Conservation (phyloP, 2,113 vertebrate genomes). For the Sarotherodon lohbergeri region DNA sequence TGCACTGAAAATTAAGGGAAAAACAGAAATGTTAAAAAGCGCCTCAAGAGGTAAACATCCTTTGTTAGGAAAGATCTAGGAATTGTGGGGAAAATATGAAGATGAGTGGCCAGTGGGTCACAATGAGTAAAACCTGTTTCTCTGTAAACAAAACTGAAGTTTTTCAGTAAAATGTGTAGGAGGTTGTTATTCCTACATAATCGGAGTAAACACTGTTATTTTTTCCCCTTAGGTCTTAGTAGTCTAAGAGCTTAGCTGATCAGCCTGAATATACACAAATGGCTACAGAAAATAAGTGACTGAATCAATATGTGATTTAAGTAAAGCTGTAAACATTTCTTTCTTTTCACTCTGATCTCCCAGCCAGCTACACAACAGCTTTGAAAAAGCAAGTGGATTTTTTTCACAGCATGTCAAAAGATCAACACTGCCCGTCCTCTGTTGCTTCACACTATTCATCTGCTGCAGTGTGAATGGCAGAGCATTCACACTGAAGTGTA, state of each 20-base stretch:
- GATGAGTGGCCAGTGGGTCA: not conserved
- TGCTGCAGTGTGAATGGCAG: not conserved
- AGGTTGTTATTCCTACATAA: not conserved
- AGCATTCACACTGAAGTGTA: not conserved
- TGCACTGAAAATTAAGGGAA: not conserved
- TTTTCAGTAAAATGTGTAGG: not conserved
- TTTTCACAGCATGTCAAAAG: not conserved
- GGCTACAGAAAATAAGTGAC: not conserved
- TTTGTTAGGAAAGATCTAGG: not conserved
- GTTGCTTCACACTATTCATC: not conserved
- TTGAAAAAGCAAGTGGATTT: not conserved
- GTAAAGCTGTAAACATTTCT: not conserved
- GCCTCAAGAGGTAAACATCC: not conserved
- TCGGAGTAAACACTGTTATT: not conserved
- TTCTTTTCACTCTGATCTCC: not conserved
- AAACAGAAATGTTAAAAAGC: not conserved
- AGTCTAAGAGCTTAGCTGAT: not conserved
- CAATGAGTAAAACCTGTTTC: not conserved
- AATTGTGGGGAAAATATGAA: not conserved
- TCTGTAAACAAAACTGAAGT: not conserved
- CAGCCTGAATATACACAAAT: not conserved
- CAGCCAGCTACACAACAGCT: not conserved
- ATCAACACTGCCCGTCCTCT: not conserved
- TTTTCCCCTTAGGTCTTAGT: not conserved
- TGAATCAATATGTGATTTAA: not conserved